Evolutionary conservation across 2,113 vertebrate species (phyloP).

Genomic region (Syngnathus scovelli): DNA sequence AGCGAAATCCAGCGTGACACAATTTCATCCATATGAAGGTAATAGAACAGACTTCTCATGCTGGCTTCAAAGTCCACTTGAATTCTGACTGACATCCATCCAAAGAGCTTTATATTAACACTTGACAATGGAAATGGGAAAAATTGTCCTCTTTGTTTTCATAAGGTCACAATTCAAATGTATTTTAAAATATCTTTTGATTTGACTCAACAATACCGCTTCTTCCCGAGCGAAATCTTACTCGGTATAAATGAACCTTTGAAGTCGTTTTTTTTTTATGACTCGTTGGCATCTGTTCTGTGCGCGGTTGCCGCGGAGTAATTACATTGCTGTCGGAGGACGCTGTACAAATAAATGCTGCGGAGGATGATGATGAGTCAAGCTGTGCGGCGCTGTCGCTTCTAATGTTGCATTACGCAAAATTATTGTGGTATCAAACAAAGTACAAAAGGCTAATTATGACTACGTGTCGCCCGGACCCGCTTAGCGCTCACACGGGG

Average conservation of each 20-base stretch:
- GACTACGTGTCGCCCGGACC: slow-evolving; percentile 53
- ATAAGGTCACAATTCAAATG: no score
- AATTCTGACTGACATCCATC: background rate
- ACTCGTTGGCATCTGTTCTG: background rate
- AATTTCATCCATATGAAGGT: background rate
- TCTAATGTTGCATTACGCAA: slow-evolving; percentile 17
- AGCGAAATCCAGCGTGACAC: background rate
- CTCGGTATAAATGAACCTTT: background rate
- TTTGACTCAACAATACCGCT: background rate
- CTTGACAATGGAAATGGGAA: no score
- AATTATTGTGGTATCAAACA: slow-evolving; percentile 42
- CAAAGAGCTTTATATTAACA: no score
- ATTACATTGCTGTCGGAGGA: background rate
- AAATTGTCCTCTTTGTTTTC: no score
- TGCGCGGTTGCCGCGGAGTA: background rate
- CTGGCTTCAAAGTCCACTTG: background rate
- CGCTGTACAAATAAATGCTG: background rate
- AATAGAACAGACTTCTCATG: background rate
- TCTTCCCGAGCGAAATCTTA: background rate
- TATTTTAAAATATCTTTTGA: no score
- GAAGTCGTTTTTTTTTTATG: background rate
- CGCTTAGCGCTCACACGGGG: slow-evolving; percentile 40
- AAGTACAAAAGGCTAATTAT: slow-evolving; percentile 59
- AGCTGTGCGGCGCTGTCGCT: background rate
- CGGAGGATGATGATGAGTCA: background rate